phyloP scores from a whole-genome alignment of 2,113 vertebrate species.

The Grus americana region DNA sequence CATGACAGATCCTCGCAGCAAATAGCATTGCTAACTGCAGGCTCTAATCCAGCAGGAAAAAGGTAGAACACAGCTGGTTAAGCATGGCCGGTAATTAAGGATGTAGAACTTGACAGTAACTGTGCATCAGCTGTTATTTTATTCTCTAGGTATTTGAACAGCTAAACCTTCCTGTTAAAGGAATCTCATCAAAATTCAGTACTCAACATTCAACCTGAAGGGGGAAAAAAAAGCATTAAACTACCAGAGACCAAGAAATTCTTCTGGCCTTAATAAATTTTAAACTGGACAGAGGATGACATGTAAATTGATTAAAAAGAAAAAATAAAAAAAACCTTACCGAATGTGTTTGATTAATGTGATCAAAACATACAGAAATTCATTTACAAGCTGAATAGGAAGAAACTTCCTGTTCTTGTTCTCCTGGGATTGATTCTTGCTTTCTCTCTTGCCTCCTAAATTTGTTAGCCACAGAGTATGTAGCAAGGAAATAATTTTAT shows the following conservation, averaged over 20 bases:
- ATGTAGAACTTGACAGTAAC: background rate
- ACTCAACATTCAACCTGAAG: background rate
- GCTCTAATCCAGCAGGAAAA: background rate
- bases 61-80: background rate
- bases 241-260: background rate
- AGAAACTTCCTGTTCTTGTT: conserved; percentile 78
- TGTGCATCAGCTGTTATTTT: background rate
- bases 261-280: background rate
- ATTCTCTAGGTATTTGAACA: background rate
- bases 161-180: background rate
- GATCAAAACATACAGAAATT: conserved; percentile 83
- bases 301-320: background rate
- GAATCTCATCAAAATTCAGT: background rate
- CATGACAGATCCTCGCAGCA: background rate
- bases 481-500: conserved; percentile 79
- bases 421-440: background rate
- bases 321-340: conserved; percentile 61
- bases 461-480: conserved; percentile 87
- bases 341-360: conserved; percentile 75
- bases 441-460: conserved; percentile 75
- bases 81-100: background rate
- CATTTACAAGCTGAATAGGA: conserved; percentile 83
- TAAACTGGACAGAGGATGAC: background rate
- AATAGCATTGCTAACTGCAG: background rate
- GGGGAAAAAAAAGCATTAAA: background rate